Conservation (phyloP, 2,888 invertebrate species). For the Therioaphis trifolii region DNA sequence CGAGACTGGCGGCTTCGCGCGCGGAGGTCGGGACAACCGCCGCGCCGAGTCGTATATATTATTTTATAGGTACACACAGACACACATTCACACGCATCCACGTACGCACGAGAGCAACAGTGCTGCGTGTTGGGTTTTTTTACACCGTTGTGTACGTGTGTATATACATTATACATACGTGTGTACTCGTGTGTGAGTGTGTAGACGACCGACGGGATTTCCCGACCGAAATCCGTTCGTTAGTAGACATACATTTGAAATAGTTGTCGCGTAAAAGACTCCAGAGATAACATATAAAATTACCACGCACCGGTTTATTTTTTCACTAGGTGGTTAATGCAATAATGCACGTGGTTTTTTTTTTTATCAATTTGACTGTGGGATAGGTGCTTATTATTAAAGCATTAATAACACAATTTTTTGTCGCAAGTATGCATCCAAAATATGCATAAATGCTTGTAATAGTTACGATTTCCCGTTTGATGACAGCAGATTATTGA, state of each 20-base stretch:
- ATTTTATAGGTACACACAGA: neutral
- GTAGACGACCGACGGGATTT: conserved; percentile 54
- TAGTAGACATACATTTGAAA: conserved; percentile 45
- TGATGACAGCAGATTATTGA: no score
- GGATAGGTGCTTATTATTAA: no score
- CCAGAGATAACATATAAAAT: neutral
- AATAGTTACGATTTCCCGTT: no score
- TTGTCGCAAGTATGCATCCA: no score
- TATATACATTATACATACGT: neutral
- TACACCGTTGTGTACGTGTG: neutral
- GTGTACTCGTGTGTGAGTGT: neutral
- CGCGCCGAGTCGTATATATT: conserved; percentile 29
- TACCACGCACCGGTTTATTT: conserved; percentile 8
- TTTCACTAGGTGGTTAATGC: no score
- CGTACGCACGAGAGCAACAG: conserved; percentile 16
- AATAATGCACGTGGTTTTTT: no score
- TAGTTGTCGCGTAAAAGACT: conserved; percentile 1
- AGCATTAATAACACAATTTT: no score
- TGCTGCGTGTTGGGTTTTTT: conserved; percentile 27
- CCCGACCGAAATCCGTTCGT: conserved; percentile 55
- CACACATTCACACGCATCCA: neutral
- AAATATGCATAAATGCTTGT: no score
- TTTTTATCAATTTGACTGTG: no score
- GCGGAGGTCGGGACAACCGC: conserved; percentile 55
- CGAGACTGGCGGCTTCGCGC: conserved; percentile 50